Evolutionary conservation across 2,113 vertebrate genomes (phyloP).

Genomic region (Anser brachyrhynchus): DNA sequence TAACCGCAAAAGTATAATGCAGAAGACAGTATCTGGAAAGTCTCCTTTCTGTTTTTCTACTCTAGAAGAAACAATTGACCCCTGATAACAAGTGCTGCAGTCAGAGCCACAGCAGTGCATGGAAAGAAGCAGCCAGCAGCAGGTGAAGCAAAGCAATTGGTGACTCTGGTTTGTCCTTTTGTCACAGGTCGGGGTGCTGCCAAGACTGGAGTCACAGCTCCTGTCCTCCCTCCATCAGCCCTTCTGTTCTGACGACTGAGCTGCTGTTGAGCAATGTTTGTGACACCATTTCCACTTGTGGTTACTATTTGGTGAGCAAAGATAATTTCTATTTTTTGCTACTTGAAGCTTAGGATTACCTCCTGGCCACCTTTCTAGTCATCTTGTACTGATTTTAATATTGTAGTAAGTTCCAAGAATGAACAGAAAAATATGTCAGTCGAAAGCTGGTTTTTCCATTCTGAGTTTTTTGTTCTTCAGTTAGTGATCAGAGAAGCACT

Average conservation of each 20-base stretch:
- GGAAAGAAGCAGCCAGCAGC: neutral
- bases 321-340: neutral
- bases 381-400: neutral
- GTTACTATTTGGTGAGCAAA: neutral
- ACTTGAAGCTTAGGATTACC: neutral
- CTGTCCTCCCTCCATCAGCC: neutral
- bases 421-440: neutral
- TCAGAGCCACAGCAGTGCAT: neutral
- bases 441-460: neutral
- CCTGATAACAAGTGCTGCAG: neutral
- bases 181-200: neutral
- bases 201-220: neutral
- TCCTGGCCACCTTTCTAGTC: neutral
- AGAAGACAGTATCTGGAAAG: neutral
- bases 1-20: neutral
- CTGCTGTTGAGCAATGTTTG: neutral
- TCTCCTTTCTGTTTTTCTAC: neutral
- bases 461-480: neutral
- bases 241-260: neutral
- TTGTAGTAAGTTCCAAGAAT: neutral
- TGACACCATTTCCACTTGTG: neutral
- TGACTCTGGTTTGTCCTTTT: neutral
- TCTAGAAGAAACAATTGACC: neutral
- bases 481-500: neutral
- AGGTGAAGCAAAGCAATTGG: neutral